Conservation (phyloP, 2,888 invertebrate genomes). For the Anarsia innoxiella region DNA sequence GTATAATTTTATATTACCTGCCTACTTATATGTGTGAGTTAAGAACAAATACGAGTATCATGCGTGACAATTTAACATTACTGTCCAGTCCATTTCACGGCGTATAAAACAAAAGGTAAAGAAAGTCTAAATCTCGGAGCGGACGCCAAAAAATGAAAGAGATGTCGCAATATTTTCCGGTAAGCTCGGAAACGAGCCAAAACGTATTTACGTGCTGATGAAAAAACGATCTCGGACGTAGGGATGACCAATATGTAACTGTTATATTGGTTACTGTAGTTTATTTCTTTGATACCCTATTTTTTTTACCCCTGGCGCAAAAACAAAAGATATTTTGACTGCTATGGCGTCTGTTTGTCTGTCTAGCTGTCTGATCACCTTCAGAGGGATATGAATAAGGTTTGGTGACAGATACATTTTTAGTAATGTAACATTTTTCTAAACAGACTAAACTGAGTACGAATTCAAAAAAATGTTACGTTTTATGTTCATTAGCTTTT, state of each 20-base stretch:
- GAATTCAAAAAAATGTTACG: background rate
- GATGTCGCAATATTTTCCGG: slow-evolving; percentile 35
- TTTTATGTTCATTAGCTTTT: background rate
- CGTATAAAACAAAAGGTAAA: slow-evolving; percentile 13
- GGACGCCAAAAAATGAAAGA: slow-evolving; percentile 30
- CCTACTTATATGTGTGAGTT: too few relatives aligned
- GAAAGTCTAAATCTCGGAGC: slow-evolving; percentile 20
- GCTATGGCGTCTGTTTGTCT: background rate
- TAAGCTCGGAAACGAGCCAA: slow-evolving; percentile 43
- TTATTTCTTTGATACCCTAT: too few relatives aligned
- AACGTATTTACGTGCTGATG: slow-evolving; percentile 38
- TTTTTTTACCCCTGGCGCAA: too few relatives aligned
- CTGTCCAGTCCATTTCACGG: slow-evolving; percentile 13
- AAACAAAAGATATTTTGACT: too few relatives aligned
- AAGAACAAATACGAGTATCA: too few relatives aligned
- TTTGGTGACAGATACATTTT: background rate
- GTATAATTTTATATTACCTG: too few relatives aligned
- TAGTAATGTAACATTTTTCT: background rate
- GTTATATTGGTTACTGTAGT: background rate
- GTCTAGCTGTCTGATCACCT: too few relatives aligned
- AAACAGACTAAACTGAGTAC: background rate
- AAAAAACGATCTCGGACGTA: slow-evolving; percentile 24
- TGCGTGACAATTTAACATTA: slow-evolving; percentile 9
- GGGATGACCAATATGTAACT: background rate
- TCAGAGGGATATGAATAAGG: too few relatives aligned